Percentiles rank a stretch among this genome's conserved stretches.
phyloP scores from a whole-genome alignment of 2,888 invertebrate species.

The Hypsopygia costalis region DNA sequence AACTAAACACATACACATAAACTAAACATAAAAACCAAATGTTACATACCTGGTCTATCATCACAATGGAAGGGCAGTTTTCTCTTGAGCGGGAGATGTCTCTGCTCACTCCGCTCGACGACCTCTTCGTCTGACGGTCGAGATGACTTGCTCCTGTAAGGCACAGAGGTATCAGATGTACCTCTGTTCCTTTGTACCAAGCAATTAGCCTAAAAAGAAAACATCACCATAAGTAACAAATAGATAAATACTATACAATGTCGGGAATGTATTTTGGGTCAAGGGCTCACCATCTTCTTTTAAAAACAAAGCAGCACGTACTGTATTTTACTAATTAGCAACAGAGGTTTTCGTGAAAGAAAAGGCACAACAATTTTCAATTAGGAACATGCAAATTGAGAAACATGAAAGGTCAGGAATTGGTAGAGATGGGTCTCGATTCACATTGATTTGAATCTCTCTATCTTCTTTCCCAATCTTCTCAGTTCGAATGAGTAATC shows the following conservation, averaged over 20 bases:
- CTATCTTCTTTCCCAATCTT: no score
- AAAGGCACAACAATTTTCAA: no score
- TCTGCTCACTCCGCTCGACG: background rate
- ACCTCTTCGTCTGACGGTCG: background rate
- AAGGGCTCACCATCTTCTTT: no score
- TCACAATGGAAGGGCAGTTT: background rate
- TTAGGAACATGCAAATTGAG: no score
- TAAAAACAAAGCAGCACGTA: no score
- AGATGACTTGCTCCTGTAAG: background rate
- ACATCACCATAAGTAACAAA: background rate
- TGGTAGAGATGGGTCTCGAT: no score
- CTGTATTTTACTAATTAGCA: no score
- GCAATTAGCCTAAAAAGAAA: background rate
- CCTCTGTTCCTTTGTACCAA: background rate
- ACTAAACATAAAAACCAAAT: conserved; percentile 28
- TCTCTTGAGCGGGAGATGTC: background rate
- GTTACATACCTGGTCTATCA: background rate
- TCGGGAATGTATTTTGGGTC: background rate
- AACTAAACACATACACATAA: no score
- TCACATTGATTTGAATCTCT: no score
- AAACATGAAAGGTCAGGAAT: no score
- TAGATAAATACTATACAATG: background rate
- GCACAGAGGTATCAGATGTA: background rate
- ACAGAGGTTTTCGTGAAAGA: no score
- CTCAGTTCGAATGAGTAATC: no score